A percentile compares a stretch with the other conserved stretches of the same genome.
phyloP scores from a whole-genome alignment of 2,113 vertebrate species.

The human (Homo sapiens) region GRCh38 chr4:9938501-9939000 shows the following conservation, averaged over 20 bases:
- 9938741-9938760: too few species aligned
- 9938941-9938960: neutral
- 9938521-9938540: too few species aligned
- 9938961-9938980: too few species aligned
- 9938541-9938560: too few species aligned
- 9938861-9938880: neutral
- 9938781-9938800: too few species aligned
- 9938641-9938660: neutral
- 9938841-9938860: neutral
- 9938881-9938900: neutral
- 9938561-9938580: neutral
- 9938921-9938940: neutral
- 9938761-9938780: too few species aligned
- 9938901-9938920: neutral
- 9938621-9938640: neutral
- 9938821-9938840: neutral
- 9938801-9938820: neutral
- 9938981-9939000: fast-evolving
- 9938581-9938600: neutral
- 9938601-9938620: neutral
- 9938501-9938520: too few species aligned
- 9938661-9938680: neutral
- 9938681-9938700: neutral
- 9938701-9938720: too few species aligned
- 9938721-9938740: too few species aligned